phyloP scores from a whole-genome alignment of 1,140 invertebrate genomes.

The Neodiprion lecontei region DNA sequence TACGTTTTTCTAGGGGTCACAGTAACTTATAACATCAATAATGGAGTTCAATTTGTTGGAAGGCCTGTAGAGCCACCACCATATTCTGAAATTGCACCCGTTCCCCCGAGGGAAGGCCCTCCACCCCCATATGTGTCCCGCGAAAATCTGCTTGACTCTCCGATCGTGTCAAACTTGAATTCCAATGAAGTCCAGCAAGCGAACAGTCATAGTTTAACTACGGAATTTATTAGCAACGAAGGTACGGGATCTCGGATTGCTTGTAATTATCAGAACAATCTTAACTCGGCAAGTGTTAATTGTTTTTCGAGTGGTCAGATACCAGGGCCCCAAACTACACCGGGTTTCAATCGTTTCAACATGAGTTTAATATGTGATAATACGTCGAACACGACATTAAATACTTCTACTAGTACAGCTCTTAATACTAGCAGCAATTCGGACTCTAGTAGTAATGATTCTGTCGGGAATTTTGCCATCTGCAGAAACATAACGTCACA shows the following conservation, averaged over 20 bases:
- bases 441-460: constrained; percentile 4
- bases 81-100: constrained; percentile 63
- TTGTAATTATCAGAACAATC: neutral
- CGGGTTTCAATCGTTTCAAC: constrained; percentile 8
- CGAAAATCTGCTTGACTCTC: constrained; percentile 50
- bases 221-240: constrained; percentile 7
- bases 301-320: constrained; percentile 13
- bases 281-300: neutral
- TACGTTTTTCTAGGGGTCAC: constrained; percentile 30
- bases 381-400: constrained; percentile 10
- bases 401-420: constrained; percentile 4
- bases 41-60: constrained; percentile 57
- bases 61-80: constrained; percentile 62
- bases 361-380: neutral
- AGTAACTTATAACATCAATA: constrained; percentile 60
- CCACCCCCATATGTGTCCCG: constrained; percentile 65
- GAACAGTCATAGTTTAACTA: neutral
- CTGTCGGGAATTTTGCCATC: constrained; percentile 8
- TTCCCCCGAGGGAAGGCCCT: constrained; percentile 60
- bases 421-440: constrained; percentile 12
- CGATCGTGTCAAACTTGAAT: neutral
- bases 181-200: neutral
- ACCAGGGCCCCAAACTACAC: constrained; percentile 11
- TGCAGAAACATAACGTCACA: constrained; percentile 7
- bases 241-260: neutral